Base-by-base conservation (phyloP, 2,113 vertebrate species). In the Anoplopoma fimbria region DNA sequence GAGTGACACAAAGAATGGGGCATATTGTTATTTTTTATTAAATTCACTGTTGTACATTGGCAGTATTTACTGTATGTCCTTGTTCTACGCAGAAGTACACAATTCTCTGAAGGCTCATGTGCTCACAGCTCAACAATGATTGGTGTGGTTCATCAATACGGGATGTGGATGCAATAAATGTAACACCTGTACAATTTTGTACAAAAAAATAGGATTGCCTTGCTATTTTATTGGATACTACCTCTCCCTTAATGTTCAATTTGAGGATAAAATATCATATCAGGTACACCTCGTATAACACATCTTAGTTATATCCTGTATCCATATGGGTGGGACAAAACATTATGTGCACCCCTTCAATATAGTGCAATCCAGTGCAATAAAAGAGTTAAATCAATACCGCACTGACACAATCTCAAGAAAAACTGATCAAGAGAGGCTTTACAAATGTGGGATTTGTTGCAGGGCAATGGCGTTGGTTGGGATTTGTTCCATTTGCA, bases 141-240 rank as follows among this genome's bases (percentile, higher is more conserved):
- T 65, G 27, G 19, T 73, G 80, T 62, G 5, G 13, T 75, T 71
- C 47, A 79, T 77, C n/a, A n/a, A 51, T 49, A 47, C 9, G 60
- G 25, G 19, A 55, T 45, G 23, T 34, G 31, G 42, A 61, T 29
- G 45, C 6, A 76, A 29, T 57, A 31, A 29, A 69, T 61, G 9
- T 73, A 64, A 34, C 31, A 55, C 45, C 53, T 65, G 10, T 8
- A 47, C 27, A 51, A 13, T 40, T 21, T 40, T 45, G 38, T 19
- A 72, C 17, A 38, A 58, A 68, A 36, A 4, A 36, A 25, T 38
- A 17, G n/a, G 13, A 67, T 25, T 62, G 51, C 58, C 21, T 14
- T 13, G n/a, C 3, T 7, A 9, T 53, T 23, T 57, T 33, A 69
- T n/a, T 58, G n/a, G 6, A 60, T 27, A 57, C 25, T 60, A 9